These are phyloP conservation scores for Formica aserva DNA, from an alignment of 2,888 invertebrate species.

Conservation along the genomic window DNA sequence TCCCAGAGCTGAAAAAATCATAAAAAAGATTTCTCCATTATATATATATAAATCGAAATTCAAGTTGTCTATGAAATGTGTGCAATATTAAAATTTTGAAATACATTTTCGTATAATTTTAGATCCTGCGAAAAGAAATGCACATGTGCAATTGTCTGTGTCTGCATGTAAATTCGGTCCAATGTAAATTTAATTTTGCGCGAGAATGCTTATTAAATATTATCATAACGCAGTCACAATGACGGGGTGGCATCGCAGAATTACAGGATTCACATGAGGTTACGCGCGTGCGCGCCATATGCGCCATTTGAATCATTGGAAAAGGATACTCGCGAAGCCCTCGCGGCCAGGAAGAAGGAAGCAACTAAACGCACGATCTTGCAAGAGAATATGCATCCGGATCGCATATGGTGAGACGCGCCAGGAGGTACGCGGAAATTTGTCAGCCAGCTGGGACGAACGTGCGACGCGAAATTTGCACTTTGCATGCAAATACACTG, in stretches of 20 bases:
- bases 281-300: slow-evolving; percentile 14
- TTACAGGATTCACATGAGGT: neutral
- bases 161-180: neutral
- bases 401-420: slow-evolving; percentile 32
- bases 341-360: slow-evolving; percentile 36
- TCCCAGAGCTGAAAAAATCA: neutral
- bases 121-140: neutral
- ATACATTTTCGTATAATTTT: neutral
- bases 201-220: neutral
- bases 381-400: slow-evolving; percentile 35
- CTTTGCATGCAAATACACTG: neutral
- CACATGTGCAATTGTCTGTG: neutral
- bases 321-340: slow-evolving; percentile 34
- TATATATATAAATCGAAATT: neutral
- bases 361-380: slow-evolving; percentile 16
- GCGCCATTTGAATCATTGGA: slow-evolving; percentile 17
- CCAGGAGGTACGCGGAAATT: slow-evolving; percentile 33
- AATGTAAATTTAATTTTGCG: slow-evolving; percentile 20
- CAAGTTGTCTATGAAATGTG: neutral
- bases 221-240: slow-evolving; percentile 6
- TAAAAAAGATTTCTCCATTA: neutral
- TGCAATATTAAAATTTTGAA: neutral
- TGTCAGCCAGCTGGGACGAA: slow-evolving; percentile 29
- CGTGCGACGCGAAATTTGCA: slow-evolving; percentile 32
- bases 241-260: neutral